These are phyloP conservation scores for Drosophila erecta DNA, from an alignment of 1,140 invertebrate genomes.

Conservation along the genomic window DNA sequence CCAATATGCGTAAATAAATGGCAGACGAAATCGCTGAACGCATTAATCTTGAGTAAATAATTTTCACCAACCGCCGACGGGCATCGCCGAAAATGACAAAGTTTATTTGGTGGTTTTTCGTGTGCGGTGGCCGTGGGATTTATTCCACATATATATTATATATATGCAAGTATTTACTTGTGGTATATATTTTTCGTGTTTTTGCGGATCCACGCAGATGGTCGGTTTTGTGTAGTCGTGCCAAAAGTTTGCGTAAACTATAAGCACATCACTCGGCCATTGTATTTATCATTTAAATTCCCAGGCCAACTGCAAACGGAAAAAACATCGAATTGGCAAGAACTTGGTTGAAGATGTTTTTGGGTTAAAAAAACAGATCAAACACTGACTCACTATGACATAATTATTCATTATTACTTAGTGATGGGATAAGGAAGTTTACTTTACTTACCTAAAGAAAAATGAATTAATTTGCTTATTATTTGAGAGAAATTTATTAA, in stretches of 20 bases:
- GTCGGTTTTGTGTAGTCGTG: constrained; percentile 43
- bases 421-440: no score
- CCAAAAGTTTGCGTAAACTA: constrained; percentile 33
- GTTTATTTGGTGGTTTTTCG: constrained; percentile 62
- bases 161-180: neutral
- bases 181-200: constrained; percentile 12
- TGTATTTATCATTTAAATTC: constrained; percentile 29
- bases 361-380: neutral
- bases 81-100: constrained; percentile 55
- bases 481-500: no score
- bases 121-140: constrained; percentile 21
- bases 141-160: constrained; percentile 27
- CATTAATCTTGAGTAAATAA: constrained; percentile 65
- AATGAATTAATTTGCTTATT: no score
- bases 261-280: neutral
- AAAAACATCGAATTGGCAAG: constrained; percentile 9
- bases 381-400: neutral
- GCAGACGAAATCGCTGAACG: constrained; percentile 16
- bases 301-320: neutral
- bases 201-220: constrained; percentile 41
- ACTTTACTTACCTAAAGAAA: no score
- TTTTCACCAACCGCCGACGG: constrained; percentile 34
- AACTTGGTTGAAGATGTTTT: neutral
- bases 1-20: constrained; percentile 8
- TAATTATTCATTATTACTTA: no score